phyloP scores from a whole-genome alignment of 2,797 vertebrate species.

The Lacerta bilineata region DNA sequence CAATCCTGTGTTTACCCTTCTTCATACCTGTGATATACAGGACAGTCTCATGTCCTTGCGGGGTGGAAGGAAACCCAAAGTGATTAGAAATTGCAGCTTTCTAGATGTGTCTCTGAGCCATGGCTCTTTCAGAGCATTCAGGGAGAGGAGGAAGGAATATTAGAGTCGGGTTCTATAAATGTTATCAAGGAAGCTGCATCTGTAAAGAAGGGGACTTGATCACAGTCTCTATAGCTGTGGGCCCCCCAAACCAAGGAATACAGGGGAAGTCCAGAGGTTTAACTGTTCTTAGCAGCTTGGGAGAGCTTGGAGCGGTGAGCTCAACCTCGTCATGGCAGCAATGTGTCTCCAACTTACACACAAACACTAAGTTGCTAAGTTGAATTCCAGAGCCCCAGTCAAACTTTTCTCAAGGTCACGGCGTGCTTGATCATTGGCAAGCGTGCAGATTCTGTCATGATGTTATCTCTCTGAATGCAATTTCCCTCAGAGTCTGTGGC shows the following conservation, averaged over 20 bases:
- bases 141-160: background rate
- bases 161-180: slow-evolving; percentile 26
- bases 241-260: background rate
- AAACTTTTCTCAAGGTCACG: slow-evolving; percentile 5
- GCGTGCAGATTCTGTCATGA: slow-evolving; percentile 10
- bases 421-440: slow-evolving; percentile 16
- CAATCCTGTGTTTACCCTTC: background rate
- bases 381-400: background rate
- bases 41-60: background rate
- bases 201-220: slow-evolving; percentile 28
- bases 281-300: background rate
- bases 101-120: background rate
- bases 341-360: background rate
- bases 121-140: background rate
- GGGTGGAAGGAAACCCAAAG: background rate
- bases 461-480: slow-evolving; percentile 13
- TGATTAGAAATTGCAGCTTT: background rate
- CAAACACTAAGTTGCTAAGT: background rate
- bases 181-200: slow-evolving; percentile 10
- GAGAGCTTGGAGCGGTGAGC: background rate
- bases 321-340: background rate
- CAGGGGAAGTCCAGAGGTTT: background rate
- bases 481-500: background rate
- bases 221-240: slow-evolving; percentile 23
- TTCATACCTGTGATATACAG: background rate